These are phyloP conservation scores for Spialia ferax DNA, from an alignment of 2,888 invertebrate species.

Conservation along the genomic window DNA sequence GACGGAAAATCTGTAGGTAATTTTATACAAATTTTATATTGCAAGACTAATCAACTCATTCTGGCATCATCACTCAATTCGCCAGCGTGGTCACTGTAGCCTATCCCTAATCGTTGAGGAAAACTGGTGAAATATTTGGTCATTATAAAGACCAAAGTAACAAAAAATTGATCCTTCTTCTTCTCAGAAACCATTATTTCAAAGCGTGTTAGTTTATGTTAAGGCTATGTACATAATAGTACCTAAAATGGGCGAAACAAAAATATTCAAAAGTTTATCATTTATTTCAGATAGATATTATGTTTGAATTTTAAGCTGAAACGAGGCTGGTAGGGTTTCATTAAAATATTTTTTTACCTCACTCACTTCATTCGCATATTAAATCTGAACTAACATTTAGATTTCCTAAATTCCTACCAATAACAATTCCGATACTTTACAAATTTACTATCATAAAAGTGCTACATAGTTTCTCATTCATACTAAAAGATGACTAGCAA, in stretches of 20 bases:
- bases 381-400: slow-evolving; percentile 55
- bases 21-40: too few relatives aligned
- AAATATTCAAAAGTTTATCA: not conserved
- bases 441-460: too few relatives aligned
- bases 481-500: too few relatives aligned
- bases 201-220: too few relatives aligned
- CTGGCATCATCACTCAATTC: too few relatives aligned
- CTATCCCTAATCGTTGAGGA: too few relatives aligned
- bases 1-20: too few relatives aligned
- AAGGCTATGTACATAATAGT: too few relatives aligned
- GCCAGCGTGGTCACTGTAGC: too few relatives aligned
- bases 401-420: slow-evolving; percentile 39
- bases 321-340: slow-evolving; percentile 10
- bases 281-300: slow-evolving; percentile 28
- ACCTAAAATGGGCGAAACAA: not conserved
- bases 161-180: not conserved
- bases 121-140: too few relatives aligned
- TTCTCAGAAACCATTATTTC: not conserved
- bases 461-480: too few relatives aligned
- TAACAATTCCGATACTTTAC: not conserved
- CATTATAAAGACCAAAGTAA: not conserved
- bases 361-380: slow-evolving; percentile 46
- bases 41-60: too few relatives aligned
- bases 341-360: slow-evolving; percentile 25
- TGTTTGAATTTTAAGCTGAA: slow-evolving; percentile 29